Base-by-base conservation (phyloP, 2,888 invertebrate genomes). In the Temnothorax rugatulus region DNA sequence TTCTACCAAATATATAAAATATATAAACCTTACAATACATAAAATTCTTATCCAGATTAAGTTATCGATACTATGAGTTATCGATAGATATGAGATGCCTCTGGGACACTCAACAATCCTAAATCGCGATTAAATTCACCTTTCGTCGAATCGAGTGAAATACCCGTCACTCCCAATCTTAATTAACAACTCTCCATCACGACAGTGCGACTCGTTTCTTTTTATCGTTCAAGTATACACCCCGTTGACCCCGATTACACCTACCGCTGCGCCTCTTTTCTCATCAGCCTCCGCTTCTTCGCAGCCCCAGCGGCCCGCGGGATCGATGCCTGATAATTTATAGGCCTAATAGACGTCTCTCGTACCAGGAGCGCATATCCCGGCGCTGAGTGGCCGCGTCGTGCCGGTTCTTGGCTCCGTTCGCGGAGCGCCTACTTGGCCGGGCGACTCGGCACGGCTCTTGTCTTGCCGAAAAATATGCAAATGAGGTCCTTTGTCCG, bases 401-500 rank as follows among this genome's bases (percentile, higher is more conserved):
- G 79, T 21, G 68, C 74, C 21, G 18, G 34, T 54, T 74, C 77
- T 79, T 38, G 47, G 50, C 11, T 59, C n/a, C 69, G 34, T 59
- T 18, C 34, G 59, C 57, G 64, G 47, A 41, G 15, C 57, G 84
- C 61, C 64, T 69, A 52, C 38, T 79, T 29, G 54, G 25, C 25
- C n/a, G 41, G 7, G 4, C 68, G 68, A 9, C 79, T 57, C 68
- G 21, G 68, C 38, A 29, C 41, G 69, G 41, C 73, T 83, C 83
- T 84, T 84, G 59, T 84, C 74, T 84, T 84, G 84, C 76, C 86
- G 84, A 86, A 89, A 93, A 94, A 94, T 94, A 95, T 95, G 95
- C 90, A 94, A 95, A 94, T 94, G 90, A 93, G 92, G 90, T 93
- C 93, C 94, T 94, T 94, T 95, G 94, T 95, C 94, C 93, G 94